Evolutionary conservation across 2,113 vertebrate genomes (phyloP), one percentile per base, ranked within the genome.

Genomic region (Halcyon senegalensis): DNA sequence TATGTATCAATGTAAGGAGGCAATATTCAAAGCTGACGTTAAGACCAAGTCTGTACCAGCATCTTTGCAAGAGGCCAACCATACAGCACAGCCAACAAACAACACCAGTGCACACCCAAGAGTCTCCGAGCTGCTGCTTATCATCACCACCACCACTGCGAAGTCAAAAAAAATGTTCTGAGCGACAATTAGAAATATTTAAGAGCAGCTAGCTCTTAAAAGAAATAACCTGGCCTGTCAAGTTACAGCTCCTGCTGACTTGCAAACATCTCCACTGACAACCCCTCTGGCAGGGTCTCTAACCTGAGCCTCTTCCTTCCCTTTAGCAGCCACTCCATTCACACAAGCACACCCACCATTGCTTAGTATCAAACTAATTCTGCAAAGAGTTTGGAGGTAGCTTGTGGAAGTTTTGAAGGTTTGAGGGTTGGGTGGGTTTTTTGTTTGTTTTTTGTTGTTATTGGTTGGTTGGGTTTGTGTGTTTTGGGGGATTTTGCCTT

Each of bases 21-120:
- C 7, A 60, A 33, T 3, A 55, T 5, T 39, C 23, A 62, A 83
- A 53, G 17, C 9, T 15, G 16, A 58, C 19, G 13, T 16, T 35
- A 35, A 39, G 68, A 67, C 21, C 9, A 79, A 79, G 62, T 11
- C 16, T n/a, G 5, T 16, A 68, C 13, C 75, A 56, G 7, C 27
- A 19, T 6, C 60, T 70, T 59, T 55, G 28, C 30, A 31, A 1
- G 6, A 87, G 33, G 44, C 48, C 33, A 91, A 14, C 27, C 11
- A 55, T 0, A 0, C 0, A 60, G 48, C 43, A 72, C 44, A 73
- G 56, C 46, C 80, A 91, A 39, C 20, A 85, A 53, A 4, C 4
- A 15, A 58, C 20, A 68, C 11, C 20, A 66, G 27, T 2, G 15
- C 9, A 41, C 30, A 39, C 5, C 23, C 31, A 51, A 84, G 69